Evolutionary conservation across 2,888 invertebrate genomes (phyloP).

Genomic region (Rhimphoctona megacephalus): DNA sequence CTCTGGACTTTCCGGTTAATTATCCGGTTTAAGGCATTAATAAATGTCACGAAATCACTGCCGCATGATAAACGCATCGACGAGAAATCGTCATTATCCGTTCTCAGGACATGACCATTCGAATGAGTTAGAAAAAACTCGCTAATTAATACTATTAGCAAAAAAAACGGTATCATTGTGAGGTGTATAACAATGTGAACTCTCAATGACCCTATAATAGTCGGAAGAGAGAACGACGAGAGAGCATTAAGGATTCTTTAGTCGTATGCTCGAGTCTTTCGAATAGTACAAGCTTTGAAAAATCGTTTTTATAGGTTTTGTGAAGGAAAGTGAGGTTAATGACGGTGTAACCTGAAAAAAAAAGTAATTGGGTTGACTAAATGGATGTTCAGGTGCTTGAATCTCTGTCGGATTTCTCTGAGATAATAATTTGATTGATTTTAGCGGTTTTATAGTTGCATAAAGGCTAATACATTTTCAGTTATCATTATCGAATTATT

Average conservation of each 20-base stretch:
- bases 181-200: slow-evolving; percentile 11
- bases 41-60: slow-evolving; percentile 45
- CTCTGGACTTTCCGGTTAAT: slow-evolving; percentile 67
- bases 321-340: slow-evolving; percentile 8
- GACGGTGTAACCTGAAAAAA: slow-evolving; percentile 7
- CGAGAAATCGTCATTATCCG: slow-evolving; percentile 5
- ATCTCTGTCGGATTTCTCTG: neutral
- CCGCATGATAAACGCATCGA: slow-evolving; percentile 16
- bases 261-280: neutral
- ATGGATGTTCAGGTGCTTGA: neutral
- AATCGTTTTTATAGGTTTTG: slow-evolving; percentile 5
- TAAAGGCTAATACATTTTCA: neutral
- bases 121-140: neutral
- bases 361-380: neutral
- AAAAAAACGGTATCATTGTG: slow-evolving; percentile 14
- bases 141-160: slow-evolving; percentile 11
- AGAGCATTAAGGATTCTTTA: neutral
- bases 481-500: neutral
- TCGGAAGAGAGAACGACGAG: slow-evolving; percentile 9
- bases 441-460: neutral
- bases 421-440: neutral
- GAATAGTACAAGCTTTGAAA: neutral
- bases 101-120: slow-evolving; percentile 13
- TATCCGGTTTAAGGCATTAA: slow-evolving; percentile 54
- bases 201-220: slow-evolving; percentile 12